Percentiles rank a stretch among this genome's conserved stretches.
Conservation (phyloP, 2,797 vertebrate species). For the Anguilla megastoma region DNA sequence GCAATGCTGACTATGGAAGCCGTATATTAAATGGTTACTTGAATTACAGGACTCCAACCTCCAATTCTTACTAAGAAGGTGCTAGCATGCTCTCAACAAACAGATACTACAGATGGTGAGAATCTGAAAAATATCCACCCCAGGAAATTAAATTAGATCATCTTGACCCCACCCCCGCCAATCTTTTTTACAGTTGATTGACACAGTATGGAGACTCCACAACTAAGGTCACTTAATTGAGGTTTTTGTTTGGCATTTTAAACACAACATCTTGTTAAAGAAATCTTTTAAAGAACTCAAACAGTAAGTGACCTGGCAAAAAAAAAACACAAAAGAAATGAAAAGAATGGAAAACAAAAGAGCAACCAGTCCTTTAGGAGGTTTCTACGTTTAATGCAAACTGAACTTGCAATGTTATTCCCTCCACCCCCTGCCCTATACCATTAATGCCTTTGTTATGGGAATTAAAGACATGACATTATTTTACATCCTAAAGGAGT, state of each 20-base stretch:
- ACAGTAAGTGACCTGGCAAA: conserved; percentile 96
- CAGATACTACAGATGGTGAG: not conserved
- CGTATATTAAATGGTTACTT: conserved; percentile 28
- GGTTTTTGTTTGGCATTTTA: conserved; percentile 68
- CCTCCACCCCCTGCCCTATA: not conserved
- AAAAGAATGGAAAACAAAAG: conserved; percentile 69
- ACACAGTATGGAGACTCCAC: conserved; percentile 99
- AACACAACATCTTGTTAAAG: conserved; percentile 78
- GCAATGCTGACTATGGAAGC: conserved; percentile 33
- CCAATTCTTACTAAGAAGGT: conserved; percentile 30
- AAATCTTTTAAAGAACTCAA: conserved; percentile 78
- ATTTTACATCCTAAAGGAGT: conserved; percentile 92
- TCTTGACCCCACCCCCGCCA: conserved; percentile 22
- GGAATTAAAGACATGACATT: conserved; percentile 23
- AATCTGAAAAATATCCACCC: conserved; percentile 46
- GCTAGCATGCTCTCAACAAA: not conserved
- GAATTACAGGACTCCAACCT: conserved; percentile 36
- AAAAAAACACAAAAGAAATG: conserved; percentile 63
- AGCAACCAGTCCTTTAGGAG: conserved; percentile 95
- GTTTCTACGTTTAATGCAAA: conserved; percentile 53
- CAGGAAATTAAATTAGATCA: not conserved
- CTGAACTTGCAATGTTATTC: not conserved
- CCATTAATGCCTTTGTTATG: conserved; percentile 9
- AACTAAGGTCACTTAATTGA: conserved; percentile 97
- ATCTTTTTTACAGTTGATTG: conserved; percentile 56